Evolutionary conservation across 2,888 invertebrate genomes (phyloP).

Genomic region (Cistogaster globosa): DNA sequence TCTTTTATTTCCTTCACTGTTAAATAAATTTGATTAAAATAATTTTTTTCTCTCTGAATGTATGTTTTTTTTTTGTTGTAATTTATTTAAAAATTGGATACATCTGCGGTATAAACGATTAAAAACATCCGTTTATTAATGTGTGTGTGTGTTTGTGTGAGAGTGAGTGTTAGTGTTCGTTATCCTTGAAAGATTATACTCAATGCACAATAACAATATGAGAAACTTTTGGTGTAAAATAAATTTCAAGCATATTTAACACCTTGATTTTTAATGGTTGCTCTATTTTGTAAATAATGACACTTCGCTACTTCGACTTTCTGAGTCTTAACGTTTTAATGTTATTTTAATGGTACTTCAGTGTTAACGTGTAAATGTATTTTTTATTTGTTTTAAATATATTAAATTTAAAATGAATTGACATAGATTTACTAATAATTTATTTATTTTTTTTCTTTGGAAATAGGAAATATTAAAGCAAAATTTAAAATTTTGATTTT

Average conservation of each 20-base stretch:
- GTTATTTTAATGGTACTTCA: constrained; percentile 57
- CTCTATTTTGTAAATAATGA: constrained; percentile 16
- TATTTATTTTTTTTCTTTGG: too few species aligned
- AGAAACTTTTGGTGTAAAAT: constrained; percentile 5
- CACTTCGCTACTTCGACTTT: neutral
- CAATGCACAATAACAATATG: neutral
- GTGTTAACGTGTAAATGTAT: constrained; percentile 1
- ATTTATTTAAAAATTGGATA: constrained; percentile 23
- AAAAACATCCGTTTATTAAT: neutral
- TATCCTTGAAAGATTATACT: constrained; percentile 38
- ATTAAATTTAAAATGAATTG: constrained; percentile 13
- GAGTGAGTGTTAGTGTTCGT: too few species aligned
- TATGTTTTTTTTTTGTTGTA: neutral
- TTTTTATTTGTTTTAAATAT: constrained; percentile 7
- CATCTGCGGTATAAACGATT: constrained; percentile 17
- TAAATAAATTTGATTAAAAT: neutral
- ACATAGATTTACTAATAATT: neutral
- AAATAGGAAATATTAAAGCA: too few species aligned
- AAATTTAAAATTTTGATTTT: too few species aligned
- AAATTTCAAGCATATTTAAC: constrained; percentile 54
- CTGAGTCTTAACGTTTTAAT: constrained; percentile 31
- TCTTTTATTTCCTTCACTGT: neutral
- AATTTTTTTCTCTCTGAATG: neutral
- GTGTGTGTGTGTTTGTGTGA: neutral
- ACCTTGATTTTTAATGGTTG: constrained; percentile 49